Evolutionary conservation across 1,140 invertebrate genomes (phyloP).

Genomic region (Ridgeia piscesae): DNA sequence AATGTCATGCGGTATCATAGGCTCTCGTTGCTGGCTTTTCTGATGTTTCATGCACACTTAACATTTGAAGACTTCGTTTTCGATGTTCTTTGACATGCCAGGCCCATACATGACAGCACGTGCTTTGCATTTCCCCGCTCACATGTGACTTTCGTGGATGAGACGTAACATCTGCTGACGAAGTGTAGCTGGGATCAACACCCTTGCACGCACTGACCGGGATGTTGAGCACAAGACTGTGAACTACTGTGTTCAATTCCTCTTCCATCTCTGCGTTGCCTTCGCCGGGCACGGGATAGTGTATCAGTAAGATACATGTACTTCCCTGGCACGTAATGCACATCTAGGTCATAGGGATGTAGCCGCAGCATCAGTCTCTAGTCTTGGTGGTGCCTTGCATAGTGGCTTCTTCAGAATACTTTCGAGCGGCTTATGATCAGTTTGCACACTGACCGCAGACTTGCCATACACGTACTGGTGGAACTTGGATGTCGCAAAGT

Average conservation of each 20-base stretch:
- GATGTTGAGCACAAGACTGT: constrained; percentile 9
- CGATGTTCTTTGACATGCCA: constrained; percentile 37
- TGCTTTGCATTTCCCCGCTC: no score
- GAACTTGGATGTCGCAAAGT: constrained; percentile 56
- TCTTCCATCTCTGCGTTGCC: constrained; percentile 12
- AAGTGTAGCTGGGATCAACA: constrained; percentile 31
- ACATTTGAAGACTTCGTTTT: constrained; percentile 33
- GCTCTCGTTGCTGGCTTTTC: constrained; percentile 13
- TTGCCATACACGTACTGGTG: constrained; percentile 53
- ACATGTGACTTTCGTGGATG: no score
- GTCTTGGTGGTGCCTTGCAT: constrained; percentile 46
- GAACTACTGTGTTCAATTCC: constrained; percentile 11
- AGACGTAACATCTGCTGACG: constrained; percentile 30
- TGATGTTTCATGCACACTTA: constrained; percentile 32
- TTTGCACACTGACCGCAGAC: constrained; percentile 32
- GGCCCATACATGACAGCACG: constrained; percentile 38
- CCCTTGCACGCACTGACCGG: constrained; percentile 21
- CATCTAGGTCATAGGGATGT: constrained; percentile 55
- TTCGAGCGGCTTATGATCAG: constrained; percentile 53
- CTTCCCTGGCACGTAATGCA: constrained; percentile 46
- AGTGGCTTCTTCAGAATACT: constrained; percentile 56
- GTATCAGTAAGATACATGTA: no score
- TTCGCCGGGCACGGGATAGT: not conserved
- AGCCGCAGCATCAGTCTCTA: constrained; percentile 57
- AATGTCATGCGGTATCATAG: not conserved